Evolutionary conservation across 2,113 vertebrate genomes (phyloP).

Genomic region (Aplodontia rufa): DNA sequence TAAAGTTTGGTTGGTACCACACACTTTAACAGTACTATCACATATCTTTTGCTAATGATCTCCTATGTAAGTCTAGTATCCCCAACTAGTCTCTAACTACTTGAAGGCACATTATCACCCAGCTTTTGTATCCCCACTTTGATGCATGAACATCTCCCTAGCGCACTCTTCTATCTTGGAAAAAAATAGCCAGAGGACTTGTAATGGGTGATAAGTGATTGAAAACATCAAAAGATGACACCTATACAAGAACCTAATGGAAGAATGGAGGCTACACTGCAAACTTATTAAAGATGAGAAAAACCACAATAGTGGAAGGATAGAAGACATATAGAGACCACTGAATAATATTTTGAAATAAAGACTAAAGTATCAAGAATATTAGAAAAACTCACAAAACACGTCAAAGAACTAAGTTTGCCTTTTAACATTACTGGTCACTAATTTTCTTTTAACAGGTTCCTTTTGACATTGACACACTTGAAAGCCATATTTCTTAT

Average conservation of each 20-base stretch:
- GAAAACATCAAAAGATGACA: slow-evolving; percentile 45
- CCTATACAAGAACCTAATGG: slow-evolving; percentile 12
- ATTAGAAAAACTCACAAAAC: slow-evolving; percentile 38
- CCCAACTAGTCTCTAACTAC: slow-evolving; percentile 38
- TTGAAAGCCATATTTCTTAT: not conserved
- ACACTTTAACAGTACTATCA: slow-evolving; percentile 12
- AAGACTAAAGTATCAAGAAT: slow-evolving; percentile 9
- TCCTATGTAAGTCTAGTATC: slow-evolving; percentile 4
- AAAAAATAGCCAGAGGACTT: not conserved
- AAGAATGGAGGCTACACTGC: not conserved
- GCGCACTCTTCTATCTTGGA: not conserved
- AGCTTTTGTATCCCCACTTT: not conserved
- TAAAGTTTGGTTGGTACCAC: not conserved
- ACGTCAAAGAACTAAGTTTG: slow-evolving; percentile 24
- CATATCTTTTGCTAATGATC: slow-evolving; percentile 30
- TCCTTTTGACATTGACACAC: not conserved
- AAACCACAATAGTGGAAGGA: slow-evolving; percentile 7
- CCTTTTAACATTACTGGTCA: slow-evolving; percentile 13
- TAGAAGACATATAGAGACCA: not conserved
- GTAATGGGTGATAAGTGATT: slow-evolving; percentile 12
- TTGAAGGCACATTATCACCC: not conserved
- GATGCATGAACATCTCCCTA: not conserved
- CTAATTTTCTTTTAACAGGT: slow-evolving; percentile 40
- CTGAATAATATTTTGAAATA: slow-evolving; percentile 20
- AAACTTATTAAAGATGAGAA: slow-evolving; percentile 41